phyloP scores from a whole-genome alignment of 2,888 invertebrate genomes.

The Thymelicus acteon region DNA sequence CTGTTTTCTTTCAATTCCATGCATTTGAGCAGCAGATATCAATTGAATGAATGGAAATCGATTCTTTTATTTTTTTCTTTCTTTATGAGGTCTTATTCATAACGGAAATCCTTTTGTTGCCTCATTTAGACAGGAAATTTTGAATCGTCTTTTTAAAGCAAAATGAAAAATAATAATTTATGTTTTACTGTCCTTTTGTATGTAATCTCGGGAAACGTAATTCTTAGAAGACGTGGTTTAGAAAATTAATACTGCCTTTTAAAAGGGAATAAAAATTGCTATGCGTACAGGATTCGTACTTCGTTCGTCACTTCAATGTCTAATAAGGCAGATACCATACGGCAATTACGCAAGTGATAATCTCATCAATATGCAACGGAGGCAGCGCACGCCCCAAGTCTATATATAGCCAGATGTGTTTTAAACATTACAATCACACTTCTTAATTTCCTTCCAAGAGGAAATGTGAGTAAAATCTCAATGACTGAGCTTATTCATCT shows the following conservation, averaged over 20 bases:
- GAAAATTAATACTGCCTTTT: too few relatives aligned
- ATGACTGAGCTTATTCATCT: slow-evolving; percentile 9
- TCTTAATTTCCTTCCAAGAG: slow-evolving; percentile 20
- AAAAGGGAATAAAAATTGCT: too few relatives aligned
- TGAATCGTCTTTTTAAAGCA: too few relatives aligned
- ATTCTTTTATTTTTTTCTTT: slow-evolving; percentile 1
- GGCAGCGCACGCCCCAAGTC: neutral
- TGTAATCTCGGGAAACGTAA: too few relatives aligned
- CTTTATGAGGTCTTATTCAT: neutral
- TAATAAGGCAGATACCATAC: neutral
- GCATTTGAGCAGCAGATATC: slow-evolving; percentile 2
- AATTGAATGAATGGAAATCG: neutral
- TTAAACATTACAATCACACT: slow-evolving; percentile 26
- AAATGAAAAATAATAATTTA: too few relatives aligned
- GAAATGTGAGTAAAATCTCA: slow-evolving; percentile 23
- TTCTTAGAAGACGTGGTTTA: too few relatives aligned
- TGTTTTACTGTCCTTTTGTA: too few relatives aligned
- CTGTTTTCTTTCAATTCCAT: neutral
- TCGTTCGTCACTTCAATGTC: too few relatives aligned
- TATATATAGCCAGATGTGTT: slow-evolving; percentile 2
- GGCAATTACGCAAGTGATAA: neutral
- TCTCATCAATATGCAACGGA: neutral
- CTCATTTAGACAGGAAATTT: too few relatives aligned
- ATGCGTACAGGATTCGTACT: too few relatives aligned
- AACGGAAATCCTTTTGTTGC: neutral